Base-by-base conservation (phyloP, 1,140 invertebrate species). In the Zaprionus vittiger region DNA sequence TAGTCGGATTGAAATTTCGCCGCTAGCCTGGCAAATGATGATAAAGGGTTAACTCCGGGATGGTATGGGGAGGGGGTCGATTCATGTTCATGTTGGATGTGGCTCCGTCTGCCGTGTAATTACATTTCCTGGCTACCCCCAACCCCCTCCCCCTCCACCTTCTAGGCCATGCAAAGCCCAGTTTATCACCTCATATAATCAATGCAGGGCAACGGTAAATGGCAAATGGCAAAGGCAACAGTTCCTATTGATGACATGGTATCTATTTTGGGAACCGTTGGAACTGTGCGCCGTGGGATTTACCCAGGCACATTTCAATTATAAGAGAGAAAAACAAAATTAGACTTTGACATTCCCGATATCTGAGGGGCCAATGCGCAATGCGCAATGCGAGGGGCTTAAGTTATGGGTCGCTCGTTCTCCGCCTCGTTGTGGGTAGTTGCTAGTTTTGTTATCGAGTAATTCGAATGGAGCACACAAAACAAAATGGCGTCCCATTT, bases 281-380 rank as follows among this genome's bases (percentile, higher is more conserved):
- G 64, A 52, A 52, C 55, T 55, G 57, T 63, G 84, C 78, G 84
- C 55, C 52, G 54, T 63, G 84, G 81, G 84, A 76, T 68, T 87
- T 74, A 59, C 37, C 66, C 84, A 59, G 72, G 62, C 69, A 69
- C 64, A 77, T 89, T 84, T 87, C 81, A 89, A 89, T 87, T 87
- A 89, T 70, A 72, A 56, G 73, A 77, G 80, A 79, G 80, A 79
- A 55, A 75, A 81, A 38, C 65, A 61, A 81, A 81, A 89, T 84
- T 89, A 81, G 78, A 87, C 84, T 87, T 87, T 87, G 84, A 87
- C 84, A 67, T 84, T 57, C 60, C 71, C 44, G 84, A 89, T 89
- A 87, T 67, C 84, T 31, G 54, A 20, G 22, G 44, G 31, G 17
- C 73, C 73, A 75, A 75, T 70, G 67, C 73, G 67, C 73, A 75